Conservation (phyloP, 2,888 invertebrate species). For the Hyles lineata region DNA sequence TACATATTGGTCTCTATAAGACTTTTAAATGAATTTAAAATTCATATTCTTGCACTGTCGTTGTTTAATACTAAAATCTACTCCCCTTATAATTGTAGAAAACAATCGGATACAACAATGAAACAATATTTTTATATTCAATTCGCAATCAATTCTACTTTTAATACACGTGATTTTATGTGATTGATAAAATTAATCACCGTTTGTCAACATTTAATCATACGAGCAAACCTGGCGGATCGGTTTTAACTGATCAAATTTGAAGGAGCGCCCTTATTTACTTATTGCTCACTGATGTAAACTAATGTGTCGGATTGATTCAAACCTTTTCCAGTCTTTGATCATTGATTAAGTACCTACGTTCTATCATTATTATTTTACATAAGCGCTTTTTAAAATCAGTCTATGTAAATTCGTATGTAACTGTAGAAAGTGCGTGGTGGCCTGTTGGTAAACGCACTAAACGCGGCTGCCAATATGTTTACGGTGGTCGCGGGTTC, state of each 20-base stretch:
- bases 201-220: neutral
- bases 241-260: neutral
- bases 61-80: too few species aligned
- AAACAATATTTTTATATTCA: neutral
- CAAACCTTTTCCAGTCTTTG: neutral
- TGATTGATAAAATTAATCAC: neutral
- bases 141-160: neutral
- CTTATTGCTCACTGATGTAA: neutral
- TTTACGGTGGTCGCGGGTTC: too few species aligned
- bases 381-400: neutral
- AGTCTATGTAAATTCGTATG: too few species aligned
- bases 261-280: slow-evolving; percentile 1
- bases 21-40: too few species aligned
- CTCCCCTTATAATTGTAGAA: too few species aligned
- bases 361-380: neutral
- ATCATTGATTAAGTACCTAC: neutral
- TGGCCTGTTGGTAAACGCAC: too few species aligned
- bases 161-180: neutral
- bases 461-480: too few species aligned
- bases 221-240: neutral
- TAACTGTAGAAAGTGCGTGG: too few species aligned
- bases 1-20: too few species aligned
- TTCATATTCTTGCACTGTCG: too few species aligned
- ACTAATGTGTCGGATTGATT: neutral
- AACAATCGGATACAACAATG: too few species aligned